Percentiles rank a stretch among this genome's conserved stretches.
phyloP scores from a whole-genome alignment of 2,888 invertebrate genomes.

The Ectobius pallidus region DNA sequence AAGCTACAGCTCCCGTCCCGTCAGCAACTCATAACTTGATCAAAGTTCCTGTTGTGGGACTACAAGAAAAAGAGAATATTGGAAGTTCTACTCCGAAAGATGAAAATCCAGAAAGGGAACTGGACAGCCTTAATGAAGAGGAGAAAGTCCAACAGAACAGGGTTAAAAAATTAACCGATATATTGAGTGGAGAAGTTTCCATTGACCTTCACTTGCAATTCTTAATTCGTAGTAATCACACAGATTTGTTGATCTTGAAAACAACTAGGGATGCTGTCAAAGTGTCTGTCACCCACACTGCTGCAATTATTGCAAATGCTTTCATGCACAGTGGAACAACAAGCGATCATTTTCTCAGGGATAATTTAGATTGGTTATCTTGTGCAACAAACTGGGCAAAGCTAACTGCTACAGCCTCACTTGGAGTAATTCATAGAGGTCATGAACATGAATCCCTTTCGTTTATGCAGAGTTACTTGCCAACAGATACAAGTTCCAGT shows the following conservation, averaged over 20 bases:
- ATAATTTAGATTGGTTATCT: conserved; percentile 97
- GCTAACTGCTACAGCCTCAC: conserved; percentile 95
- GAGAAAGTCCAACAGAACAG: conserved; percentile 86
- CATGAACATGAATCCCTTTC: conserved; percentile 97
- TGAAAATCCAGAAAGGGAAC: conserved; percentile 60
- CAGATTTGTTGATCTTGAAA: conserved; percentile 92
- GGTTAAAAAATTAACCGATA: no score
- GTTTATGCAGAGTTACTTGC: conserved; percentile 97
- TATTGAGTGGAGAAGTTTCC: no score
- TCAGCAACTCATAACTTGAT: conserved; percentile 53
- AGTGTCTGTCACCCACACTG: conserved; percentile 97
- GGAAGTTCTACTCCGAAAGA: conserved; percentile 56
- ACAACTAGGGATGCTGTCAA: conserved; percentile 95
- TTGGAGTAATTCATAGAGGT: conserved; percentile 97
- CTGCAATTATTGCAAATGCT: conserved; percentile 97
- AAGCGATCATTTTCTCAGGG: conserved; percentile 96
- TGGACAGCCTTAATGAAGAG: conserved; percentile 72
- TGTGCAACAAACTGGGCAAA: conserved; percentile 99
- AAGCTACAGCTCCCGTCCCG: conserved; percentile 82
- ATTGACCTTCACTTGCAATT: no score
- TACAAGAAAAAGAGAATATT: conserved; percentile 51
- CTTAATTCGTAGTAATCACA: conserved; percentile 97
- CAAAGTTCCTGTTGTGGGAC: conserved; percentile 50
- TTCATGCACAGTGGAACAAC: conserved; percentile 99
- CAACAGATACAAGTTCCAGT: conserved; percentile 92